Conservation (phyloP, 2,797 vertebrate genomes). For the Parauchenoglanis ngamensis region DNA sequence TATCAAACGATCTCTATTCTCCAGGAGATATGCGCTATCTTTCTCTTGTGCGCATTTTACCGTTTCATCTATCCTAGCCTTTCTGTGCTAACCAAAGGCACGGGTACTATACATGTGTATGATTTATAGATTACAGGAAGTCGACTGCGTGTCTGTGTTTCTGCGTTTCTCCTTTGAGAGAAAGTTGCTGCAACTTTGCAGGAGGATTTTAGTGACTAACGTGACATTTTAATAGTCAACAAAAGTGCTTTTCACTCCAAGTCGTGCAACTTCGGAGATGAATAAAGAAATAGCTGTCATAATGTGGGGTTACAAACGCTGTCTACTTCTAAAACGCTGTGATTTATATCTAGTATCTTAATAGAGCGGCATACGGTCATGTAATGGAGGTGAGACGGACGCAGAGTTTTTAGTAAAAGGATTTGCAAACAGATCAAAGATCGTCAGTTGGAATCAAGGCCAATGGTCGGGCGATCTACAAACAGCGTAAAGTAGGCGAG, state of each 20-base stretch:
- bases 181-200: background rate
- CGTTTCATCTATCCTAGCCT: background rate
- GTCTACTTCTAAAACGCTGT: background rate
- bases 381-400: too few species aligned
- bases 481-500: too few species aligned
- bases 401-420: too few species aligned
- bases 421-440: too few species aligned
- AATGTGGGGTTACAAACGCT: background rate
- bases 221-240: background rate
- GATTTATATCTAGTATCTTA: background rate
- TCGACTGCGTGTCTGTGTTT: background rate
- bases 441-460: too few species aligned
- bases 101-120: background rate
- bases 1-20: background rate
- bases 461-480: too few species aligned
- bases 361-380: background rate
- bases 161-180: background rate
- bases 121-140: constrained; percentile 40
- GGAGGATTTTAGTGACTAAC: background rate
- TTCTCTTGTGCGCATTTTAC: background rate
- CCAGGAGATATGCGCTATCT: background rate
- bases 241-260: too few species aligned
- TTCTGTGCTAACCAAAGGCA: constrained; percentile 17
- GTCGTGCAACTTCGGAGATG: background rate
- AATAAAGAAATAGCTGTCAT: background rate